Percentiles rank a stretch among this genome's conserved stretches.
Evolutionary conservation across 2,797 vertebrate species (phyloP).

Genomic region (Arctocebus calabarensis): DNA sequence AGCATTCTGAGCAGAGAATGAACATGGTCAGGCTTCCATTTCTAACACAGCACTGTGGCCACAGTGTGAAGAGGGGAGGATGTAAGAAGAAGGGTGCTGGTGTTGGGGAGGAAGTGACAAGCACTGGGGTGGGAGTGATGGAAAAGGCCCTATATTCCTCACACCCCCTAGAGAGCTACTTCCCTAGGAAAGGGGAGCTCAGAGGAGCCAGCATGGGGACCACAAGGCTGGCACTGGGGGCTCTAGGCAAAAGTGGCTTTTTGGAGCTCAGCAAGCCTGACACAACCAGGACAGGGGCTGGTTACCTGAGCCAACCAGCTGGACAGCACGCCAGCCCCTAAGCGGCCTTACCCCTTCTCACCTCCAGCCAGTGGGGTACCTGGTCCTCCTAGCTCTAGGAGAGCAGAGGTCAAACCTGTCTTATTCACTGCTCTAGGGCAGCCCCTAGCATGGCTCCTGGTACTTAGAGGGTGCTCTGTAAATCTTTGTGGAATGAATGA

Average conservation of each 20-base stretch:
- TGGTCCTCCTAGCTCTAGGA: background rate
- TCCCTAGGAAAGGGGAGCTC: background rate
- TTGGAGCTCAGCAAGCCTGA: background rate
- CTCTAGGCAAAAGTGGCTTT: background rate
- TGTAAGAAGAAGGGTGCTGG: background rate
- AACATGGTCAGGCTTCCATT: background rate
- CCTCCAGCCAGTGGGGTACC: background rate
- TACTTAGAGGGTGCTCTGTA: background rate
- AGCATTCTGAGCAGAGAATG: background rate
- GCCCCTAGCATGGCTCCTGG: background rate
- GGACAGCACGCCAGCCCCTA: background rate
- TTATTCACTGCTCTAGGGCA: background rate
- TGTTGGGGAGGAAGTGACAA: background rate
- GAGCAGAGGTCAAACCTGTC: background rate
- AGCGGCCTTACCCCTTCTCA: background rate
- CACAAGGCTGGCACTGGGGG: background rate
- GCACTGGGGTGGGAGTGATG: background rate
- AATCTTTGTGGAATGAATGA: background rate
- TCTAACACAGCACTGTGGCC: background rate
- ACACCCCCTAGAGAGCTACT: background rate
- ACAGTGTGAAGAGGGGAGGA: background rate
- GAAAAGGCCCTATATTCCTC: background rate
- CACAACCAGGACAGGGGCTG: background rate
- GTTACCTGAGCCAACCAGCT: background rate
- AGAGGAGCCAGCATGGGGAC: background rate